Conservation (phyloP, 2,797 vertebrate genomes). For the Carcharodon carcharias region DNA sequence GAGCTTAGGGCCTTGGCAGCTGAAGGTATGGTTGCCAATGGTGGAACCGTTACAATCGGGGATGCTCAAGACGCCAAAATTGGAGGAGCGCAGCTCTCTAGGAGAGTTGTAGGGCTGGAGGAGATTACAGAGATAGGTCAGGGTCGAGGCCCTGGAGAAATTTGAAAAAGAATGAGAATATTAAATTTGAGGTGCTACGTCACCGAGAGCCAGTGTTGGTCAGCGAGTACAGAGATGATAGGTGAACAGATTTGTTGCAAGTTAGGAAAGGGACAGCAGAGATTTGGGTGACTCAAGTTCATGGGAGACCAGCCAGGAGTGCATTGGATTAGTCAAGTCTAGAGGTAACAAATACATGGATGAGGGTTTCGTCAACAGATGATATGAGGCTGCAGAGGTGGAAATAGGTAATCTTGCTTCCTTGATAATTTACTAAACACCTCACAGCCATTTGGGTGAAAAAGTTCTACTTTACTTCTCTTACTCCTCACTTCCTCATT, state of each 20-base stretch:
- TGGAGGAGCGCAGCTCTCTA: background rate
- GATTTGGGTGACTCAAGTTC: background rate
- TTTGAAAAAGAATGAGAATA: background rate
- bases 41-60: background rate
- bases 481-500: conserved; percentile 7
- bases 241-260: background rate
- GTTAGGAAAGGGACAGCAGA: no score
- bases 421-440: background rate
- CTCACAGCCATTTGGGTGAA: background rate
- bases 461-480: background rate
- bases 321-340: background rate
- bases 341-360: background rate
- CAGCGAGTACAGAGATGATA: background rate
- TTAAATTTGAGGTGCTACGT: background rate
- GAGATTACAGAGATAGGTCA: background rate
- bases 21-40: background rate
- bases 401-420: background rate
- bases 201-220: background rate
- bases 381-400: background rate
- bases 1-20: background rate
- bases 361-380: background rate
- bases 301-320: background rate
- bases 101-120: background rate
- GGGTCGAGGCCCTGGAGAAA: background rate
- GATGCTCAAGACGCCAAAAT: background rate